Evolutionary conservation across 2,888 invertebrate species (phyloP), one percentile per base, ranked within the genome.

Genomic region (Melipona beecheii): DNA sequence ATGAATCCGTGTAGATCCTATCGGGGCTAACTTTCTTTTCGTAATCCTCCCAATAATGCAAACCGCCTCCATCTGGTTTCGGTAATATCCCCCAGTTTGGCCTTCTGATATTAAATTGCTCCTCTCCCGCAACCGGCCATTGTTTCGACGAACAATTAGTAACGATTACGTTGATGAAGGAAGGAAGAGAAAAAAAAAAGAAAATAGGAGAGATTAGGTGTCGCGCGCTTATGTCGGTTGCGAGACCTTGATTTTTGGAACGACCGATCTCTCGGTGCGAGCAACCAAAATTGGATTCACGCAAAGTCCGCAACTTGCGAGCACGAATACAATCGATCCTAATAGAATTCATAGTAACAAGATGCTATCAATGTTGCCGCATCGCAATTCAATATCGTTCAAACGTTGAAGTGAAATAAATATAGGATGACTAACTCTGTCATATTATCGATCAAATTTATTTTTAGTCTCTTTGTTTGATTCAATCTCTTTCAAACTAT

Each of bases 1-100:
- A 85, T 85, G 85, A 84, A 76, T 80, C 85, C 76, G 76, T 71
- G 74, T 79, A 78, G 84, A 83, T 83, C 21, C 43, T 79, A 76
- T 80, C 84, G 64, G 36, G 36, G 31, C 75, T 54, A 70, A 74
- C 79, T 84, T 84, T 79, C 84, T 85, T 85, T 84, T 84, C 80
- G 84, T 76, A 85, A 84, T 80, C 84, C 78, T 75, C 60, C 74
- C 77, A 77, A 83, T 83, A 83, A 77, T 76, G 83, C 83, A 83
- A 83, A 77, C 68, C 21, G 52, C 77, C 66, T 65, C 70, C 70
- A 74, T 83, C 83, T 83, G 77, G 64, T 77, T 73, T 83, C 83
- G 21, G 83, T 83, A 83, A 83, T 83, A 83, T 77, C 77, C 66
- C 66, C 73, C 58, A 60, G 36, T 36, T n/a, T 36, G 75, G 60